A percentile compares a stretch with the other conserved stretches of the same genome.
Evolutionary conservation across 2,113 vertebrate genomes (phyloP).

Genomic region (Etheostoma cragini): DNA sequence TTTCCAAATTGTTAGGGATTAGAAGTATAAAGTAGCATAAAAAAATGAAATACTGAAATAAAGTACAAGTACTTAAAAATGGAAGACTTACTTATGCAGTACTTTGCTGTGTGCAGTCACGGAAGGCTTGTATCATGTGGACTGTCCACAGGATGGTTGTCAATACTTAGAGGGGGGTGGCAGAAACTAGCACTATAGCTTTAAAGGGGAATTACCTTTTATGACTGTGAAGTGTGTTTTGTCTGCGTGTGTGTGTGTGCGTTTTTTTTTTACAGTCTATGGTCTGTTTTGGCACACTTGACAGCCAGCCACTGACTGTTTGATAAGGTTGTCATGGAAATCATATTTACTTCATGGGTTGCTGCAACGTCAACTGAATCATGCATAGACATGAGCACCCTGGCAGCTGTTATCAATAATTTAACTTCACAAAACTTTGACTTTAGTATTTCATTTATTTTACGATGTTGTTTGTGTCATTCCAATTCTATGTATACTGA

Average conservation of each 20-base stretch:
- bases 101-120: no score
- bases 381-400: not conserved
- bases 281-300: not conserved
- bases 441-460: not conserved
- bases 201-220: constrained; percentile 23
- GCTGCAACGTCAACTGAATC: not conserved
- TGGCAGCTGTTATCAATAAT: not conserved
- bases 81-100: no score
- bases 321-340: not conserved
- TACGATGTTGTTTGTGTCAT: not conserved
- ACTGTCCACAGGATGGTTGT: no score
- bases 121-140: no score
- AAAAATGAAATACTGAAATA: no score
- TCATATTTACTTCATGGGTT: not conserved
- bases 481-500: not conserved
- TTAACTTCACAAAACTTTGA: not conserved
- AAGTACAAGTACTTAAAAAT: no score
- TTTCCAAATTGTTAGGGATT: no score
- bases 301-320: not conserved
- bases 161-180: no score
- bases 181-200: not conserved
- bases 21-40: no score
- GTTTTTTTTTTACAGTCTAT: no score
- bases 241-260: no score
- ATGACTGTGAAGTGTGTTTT: no score